phyloP scores from a whole-genome alignment of 2,888 invertebrate species.

The Agriopis aurantiaria region DNA sequence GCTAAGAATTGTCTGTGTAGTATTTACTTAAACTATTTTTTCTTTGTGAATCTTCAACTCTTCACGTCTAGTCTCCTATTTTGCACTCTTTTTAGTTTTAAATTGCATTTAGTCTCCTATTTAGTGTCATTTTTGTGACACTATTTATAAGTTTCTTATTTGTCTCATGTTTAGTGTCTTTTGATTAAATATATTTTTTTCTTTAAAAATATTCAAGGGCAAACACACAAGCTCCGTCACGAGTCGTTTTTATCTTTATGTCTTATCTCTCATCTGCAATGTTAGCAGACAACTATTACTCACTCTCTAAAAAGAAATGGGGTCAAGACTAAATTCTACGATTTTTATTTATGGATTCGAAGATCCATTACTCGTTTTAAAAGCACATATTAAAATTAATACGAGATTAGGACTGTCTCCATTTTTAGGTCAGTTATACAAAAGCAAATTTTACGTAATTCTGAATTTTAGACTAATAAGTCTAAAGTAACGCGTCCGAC shows the following conservation, averaged over 20 bases:
- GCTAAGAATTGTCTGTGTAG: slow-evolving; percentile 54
- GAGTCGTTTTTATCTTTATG: slow-evolving; percentile 12
- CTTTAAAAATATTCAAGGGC: slow-evolving; percentile 16
- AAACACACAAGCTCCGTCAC: slow-evolving; percentile 1
- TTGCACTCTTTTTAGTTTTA: too few species aligned
- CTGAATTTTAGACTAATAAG: not conserved
- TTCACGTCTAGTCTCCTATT: not conserved
- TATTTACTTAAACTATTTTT: slow-evolving; percentile 55
- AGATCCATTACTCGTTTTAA: slow-evolving; percentile 43
- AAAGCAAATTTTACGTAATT: not conserved
- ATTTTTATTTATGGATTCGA: slow-evolving; percentile 60
- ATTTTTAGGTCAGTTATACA: slow-evolving; percentile 3
- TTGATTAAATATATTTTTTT: not conserved
- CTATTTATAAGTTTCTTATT: too few species aligned
- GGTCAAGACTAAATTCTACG: slow-evolving; percentile 70
- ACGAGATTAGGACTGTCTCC: not conserved
- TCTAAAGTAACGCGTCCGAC: slow-evolving; percentile 10
- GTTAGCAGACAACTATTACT: slow-evolving; percentile 50
- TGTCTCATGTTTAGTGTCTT: not conserved
- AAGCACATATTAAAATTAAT: slow-evolving; percentile 16
- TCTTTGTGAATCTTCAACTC: slow-evolving; percentile 12
- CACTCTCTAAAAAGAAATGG: slow-evolving; percentile 68
- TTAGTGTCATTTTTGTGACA: too few species aligned
- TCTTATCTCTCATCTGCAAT: slow-evolving; percentile 21
- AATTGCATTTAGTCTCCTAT: not conserved